Percentiles rank a stretch among this genome's conserved stretches.
phyloP scores from a whole-genome alignment of 2,113 vertebrate species.

The Rutilus rutilus region DNA sequence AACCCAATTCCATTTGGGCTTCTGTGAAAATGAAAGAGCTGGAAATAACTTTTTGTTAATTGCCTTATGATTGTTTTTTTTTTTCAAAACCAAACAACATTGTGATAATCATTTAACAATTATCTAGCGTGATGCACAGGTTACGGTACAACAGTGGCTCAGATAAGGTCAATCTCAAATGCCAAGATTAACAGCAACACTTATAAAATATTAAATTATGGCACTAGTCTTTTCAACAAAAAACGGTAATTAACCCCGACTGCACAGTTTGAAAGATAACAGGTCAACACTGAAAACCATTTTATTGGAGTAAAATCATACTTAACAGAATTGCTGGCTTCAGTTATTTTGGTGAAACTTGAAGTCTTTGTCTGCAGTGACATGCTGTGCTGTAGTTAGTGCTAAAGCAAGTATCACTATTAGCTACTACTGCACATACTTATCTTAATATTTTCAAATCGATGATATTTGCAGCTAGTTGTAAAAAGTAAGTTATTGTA shows the following conservation, averaged over 20 bases:
- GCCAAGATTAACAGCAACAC: conserved; percentile 6
- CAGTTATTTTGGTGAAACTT: not conserved
- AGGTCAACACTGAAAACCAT: not conserved
- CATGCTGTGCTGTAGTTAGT: not conserved
- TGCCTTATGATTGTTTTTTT: conserved; percentile 2
- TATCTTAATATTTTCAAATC: no score
- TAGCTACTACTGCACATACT: no score
- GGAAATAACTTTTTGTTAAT: conserved; percentile 35
- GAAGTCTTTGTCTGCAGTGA: not conserved
- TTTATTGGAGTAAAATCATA: conserved; percentile 2
- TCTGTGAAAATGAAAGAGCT: conserved; percentile 18
- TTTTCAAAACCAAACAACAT: conserved; percentile 7
- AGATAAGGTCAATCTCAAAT: conserved; percentile 44
- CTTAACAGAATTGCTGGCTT: not conserved
- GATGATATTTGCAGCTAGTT: no score
- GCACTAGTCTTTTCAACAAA: not conserved
- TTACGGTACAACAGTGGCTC: not conserved
- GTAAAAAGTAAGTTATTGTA: no score
- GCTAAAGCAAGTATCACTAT: not conserved
- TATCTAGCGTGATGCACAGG: not conserved
- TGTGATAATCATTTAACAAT: not conserved
- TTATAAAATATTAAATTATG: conserved; percentile 21
- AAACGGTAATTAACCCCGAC: not conserved
- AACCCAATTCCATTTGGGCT: conserved; percentile 35
- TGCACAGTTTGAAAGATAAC: conserved; percentile 5